A percentile compares a stretch with the other conserved stretches of the same genome.
phyloP scores from a whole-genome alignment of 2,888 invertebrate species.

The Hirtodrosophila confusa region DNA sequence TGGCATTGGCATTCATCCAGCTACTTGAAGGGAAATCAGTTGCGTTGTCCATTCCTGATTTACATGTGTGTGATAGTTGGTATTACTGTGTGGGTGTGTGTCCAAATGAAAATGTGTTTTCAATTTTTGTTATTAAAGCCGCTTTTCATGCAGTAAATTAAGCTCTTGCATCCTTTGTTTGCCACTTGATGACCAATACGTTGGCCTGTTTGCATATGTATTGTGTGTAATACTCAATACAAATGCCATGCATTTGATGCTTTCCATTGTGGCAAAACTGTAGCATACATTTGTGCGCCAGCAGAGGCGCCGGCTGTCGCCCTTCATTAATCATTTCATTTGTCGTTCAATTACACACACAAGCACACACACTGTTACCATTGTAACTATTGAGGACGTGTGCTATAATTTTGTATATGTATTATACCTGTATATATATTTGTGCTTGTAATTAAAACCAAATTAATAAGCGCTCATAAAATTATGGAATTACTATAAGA shows the following conservation, averaged over 20 bases:
- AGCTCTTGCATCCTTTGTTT: slow-evolving; percentile 33
- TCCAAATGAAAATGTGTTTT: slow-evolving; percentile 40
- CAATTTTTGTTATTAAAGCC: slow-evolving; percentile 55
- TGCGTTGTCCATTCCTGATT: slow-evolving; percentile 47
- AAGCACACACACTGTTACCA: slow-evolving; percentile 4
- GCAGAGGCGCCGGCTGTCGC: slow-evolving; percentile 34
- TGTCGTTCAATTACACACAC: slow-evolving; percentile 37
- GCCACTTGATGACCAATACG: slow-evolving; percentile 10
- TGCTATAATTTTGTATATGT: too few relatives aligned
- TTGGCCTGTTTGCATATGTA: background rate
- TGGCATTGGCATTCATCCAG: slow-evolving; percentile 33
- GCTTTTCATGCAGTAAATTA: slow-evolving; percentile 57
- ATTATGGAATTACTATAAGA: slow-evolving; percentile 6
- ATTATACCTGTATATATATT: background rate
- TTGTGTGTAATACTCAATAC: too few relatives aligned
- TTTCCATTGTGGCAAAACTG: slow-evolving; percentile 13
- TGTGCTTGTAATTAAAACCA: slow-evolving; percentile 50
- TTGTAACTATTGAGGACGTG: too few relatives aligned
- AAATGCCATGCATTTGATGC: too few relatives aligned
- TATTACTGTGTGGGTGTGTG: slow-evolving; percentile 13
- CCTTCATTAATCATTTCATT: slow-evolving; percentile 64
- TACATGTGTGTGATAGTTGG: slow-evolving; percentile 5
- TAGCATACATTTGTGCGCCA: slow-evolving; percentile 59
- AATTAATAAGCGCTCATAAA: slow-evolving; percentile 41
- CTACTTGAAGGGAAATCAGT: slow-evolving; percentile 50